phyloP scores from a whole-genome alignment of 1,140 invertebrate genomes.

The Brachionus sp. region DNA sequence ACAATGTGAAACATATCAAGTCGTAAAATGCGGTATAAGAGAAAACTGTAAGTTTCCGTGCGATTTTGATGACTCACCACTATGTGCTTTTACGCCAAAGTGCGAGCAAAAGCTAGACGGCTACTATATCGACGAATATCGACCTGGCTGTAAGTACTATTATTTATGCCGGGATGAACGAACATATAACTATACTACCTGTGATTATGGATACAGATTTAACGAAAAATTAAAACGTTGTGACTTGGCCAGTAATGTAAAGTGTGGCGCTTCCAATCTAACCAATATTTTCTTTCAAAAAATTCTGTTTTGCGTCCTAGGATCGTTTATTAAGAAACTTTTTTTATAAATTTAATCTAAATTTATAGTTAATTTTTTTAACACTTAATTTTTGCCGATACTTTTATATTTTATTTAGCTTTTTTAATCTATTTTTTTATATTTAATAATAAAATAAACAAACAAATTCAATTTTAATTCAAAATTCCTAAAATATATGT shows the following conservation, averaged over 20 bases:
- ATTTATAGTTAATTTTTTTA: not conserved
- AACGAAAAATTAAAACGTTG: slow-evolving; percentile 30
- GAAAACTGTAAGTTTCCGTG: slow-evolving; percentile 42
- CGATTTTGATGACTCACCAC: slow-evolving; percentile 43
- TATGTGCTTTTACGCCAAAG: slow-evolving; percentile 42
- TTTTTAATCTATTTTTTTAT: not conserved
- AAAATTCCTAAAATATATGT: too few species aligned
- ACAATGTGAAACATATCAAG: slow-evolving; percentile 42
- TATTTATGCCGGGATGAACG: slow-evolving; percentile 35
- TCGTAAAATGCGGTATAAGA: slow-evolving; percentile 41
- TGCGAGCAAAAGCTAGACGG: slow-evolving; percentile 37
- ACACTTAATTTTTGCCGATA: not conserved
- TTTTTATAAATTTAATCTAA: not conserved
- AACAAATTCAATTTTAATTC: too few species aligned
- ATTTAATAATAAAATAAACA: not conserved
- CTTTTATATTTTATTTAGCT: not conserved
- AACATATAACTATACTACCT: slow-evolving; percentile 45
- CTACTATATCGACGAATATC: slow-evolving; percentile 36
- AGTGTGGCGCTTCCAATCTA: slow-evolving; percentile 14
- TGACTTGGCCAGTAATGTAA: slow-evolving; percentile 11
- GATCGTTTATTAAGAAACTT: not conserved
- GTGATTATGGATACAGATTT: slow-evolving; percentile 37
- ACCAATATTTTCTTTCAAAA: not conserved
- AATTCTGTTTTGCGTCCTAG: not conserved
- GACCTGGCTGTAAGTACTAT: slow-evolving; percentile 41